phyloP scores from a whole-genome alignment of 2,888 invertebrate species.

The Sycophila texana region DNA sequence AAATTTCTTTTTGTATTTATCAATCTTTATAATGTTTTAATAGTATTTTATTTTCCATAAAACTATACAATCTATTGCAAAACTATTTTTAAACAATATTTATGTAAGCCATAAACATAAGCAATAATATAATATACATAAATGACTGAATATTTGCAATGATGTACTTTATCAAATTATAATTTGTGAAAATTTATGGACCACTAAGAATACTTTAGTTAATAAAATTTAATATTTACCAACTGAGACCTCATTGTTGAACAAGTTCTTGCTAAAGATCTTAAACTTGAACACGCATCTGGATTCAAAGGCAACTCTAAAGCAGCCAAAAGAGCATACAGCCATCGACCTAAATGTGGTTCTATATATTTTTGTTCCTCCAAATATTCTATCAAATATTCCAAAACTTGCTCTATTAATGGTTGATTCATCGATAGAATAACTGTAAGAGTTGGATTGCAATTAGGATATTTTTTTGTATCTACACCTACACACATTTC shows the following conservation, averaged over 20 bases:
- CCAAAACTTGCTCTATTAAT: conserved; percentile 75
- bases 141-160: no score
- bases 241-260: conserved; percentile 76
- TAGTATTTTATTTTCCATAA: conserved; percentile 25
- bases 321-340: conserved; percentile 82
- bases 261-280: conserved; percentile 82
- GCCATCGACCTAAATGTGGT: conserved; percentile 81
- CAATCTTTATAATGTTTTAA: conserved; percentile 18
- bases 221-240: conserved; percentile 62
- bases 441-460: conserved; percentile 66
- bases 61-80: not conserved
- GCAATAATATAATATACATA: no score
- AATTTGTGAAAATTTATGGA: conserved; percentile 2
- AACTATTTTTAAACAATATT: no score
- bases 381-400: conserved; percentile 77
- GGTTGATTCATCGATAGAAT: conserved; percentile 77
- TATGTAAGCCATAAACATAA: no score
- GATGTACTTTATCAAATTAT: no score
- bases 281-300: conserved; percentile 81
- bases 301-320: conserved; percentile 82
- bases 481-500: conserved; percentile 73
- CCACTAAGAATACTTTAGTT: not conserved
- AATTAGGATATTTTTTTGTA: conserved; percentile 32
- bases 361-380: conserved; percentile 75
- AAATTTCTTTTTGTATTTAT: conserved; percentile 27